Base-by-base conservation (phyloP, 2,888 invertebrate species). In the Choristoneura rosaceana region DNA sequence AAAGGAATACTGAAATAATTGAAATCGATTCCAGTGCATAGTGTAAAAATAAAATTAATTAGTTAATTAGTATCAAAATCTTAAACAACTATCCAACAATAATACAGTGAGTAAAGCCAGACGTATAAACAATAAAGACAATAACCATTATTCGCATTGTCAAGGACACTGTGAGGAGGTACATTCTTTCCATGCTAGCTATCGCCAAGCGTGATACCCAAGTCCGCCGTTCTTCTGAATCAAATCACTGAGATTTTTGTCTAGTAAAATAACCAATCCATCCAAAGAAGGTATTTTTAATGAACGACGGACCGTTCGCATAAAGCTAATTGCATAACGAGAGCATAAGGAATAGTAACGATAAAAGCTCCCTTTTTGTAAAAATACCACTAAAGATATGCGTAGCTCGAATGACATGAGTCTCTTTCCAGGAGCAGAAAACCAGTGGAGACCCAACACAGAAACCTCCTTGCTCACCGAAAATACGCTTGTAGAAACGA, bases 121-220 rank as follows among this genome's bases (percentile, higher is more conserved):
- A 41, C 10, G 52, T 65, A 70, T 50, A 3, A 14, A 43, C 65
- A n/a, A 60, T 41, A 65, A 25, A 25, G 0, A 70, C 33, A 33
- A 7, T 7, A 15, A 52, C 8, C 8, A 9, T 60, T 15, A 38
- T 38, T 65, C 7, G 9, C 33, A 50, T 70, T 70, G 70, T 70
- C 65, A 70, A 70, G 41, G 65, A 66, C 65, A 64, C 38, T 52
- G 60, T 70, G 70, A 61, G 52, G 59, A 38, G 14, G 65, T 45
- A 17, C 55, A 10, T 52, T 38, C 14, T 3, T 64, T 58, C 34
- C 63, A 33, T 61, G 17, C 38, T 50, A 17, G 17, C 17, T 1
- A 58, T 63, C 47, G 38, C 17, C 8, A 47, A 41, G n/a, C 59
- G 34, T 8, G 9, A 34, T 7, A 15, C 25, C 33, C 0, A 25